These are phyloP conservation scores for Oxyruncus cristatus DNA, from an alignment of 2,113 vertebrate species.

Conservation along the genomic window DNA sequence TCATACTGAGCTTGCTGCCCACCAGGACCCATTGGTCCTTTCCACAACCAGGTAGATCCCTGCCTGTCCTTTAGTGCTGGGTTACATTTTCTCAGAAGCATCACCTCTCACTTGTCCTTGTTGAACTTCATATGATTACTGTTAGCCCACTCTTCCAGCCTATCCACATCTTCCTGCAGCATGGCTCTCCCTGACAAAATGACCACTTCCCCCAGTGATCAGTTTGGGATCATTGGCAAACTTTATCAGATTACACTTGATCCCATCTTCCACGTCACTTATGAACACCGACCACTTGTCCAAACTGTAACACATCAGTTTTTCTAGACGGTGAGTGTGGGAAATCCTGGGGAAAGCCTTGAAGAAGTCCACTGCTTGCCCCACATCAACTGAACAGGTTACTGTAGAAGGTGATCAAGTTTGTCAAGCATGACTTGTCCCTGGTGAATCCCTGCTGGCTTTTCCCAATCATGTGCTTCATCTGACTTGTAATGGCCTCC, in stretches of 20 bases:
- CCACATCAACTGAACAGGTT: neutral
- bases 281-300: neutral
- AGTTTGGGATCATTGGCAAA: neutral
- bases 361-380: neutral
- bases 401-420: neutral
- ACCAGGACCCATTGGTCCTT: no score
- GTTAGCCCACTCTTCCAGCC: neutral
- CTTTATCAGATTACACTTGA: neutral
- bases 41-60: neutral
- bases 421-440: neutral
- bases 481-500: neutral
- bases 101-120: neutral
- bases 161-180: neutral
- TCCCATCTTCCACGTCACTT: neutral
- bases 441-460: neutral
- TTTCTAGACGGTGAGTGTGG: neutral
- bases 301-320: neutral
- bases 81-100: neutral
- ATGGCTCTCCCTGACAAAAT: neutral
- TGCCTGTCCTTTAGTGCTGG: neutral
- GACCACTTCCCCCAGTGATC: neutral
- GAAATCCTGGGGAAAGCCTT: neutral
- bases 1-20: neutral
- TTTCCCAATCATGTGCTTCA: neutral
- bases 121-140: neutral